phyloP scores from a whole-genome alignment of 2,888 invertebrate species.

The Arctia plantaginis region DNA sequence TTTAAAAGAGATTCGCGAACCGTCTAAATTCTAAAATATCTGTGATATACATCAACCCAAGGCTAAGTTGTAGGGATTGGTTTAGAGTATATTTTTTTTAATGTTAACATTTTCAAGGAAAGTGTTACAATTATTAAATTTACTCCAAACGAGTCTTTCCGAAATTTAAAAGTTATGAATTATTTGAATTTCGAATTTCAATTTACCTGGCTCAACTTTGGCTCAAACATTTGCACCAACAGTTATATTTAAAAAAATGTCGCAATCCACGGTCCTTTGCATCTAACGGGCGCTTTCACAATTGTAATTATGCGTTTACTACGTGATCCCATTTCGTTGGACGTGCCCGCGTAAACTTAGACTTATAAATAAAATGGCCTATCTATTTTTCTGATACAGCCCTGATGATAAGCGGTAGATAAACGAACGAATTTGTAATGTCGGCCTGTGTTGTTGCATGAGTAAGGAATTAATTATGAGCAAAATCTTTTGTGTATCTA shows the following conservation, averaged over 20 bases:
- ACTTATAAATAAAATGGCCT: slow-evolving; percentile 60
- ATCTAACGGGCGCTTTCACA: slow-evolving; percentile 64
- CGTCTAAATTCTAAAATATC: no score
- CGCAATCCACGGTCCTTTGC: slow-evolving; percentile 58
- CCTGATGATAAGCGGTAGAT: slow-evolving; percentile 48
- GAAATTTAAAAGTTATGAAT: neutral
- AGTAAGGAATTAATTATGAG: slow-evolving; percentile 3
- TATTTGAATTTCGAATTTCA: slow-evolving; percentile 13
- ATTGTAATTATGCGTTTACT: slow-evolving; percentile 78
- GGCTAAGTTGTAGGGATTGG: no score
- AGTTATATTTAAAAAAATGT: slow-evolving; percentile 44
- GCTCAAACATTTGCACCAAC: slow-evolving; percentile 42
- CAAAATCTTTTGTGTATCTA: neutral
- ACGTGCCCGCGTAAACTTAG: slow-evolving; percentile 75
- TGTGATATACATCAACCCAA: neutral
- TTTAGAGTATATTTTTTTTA: no score
- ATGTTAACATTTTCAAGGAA: no score
- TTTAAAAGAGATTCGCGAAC: no score
- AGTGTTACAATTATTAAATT: neutral
- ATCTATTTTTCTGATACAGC: slow-evolving; percentile 50
- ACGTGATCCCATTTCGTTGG: slow-evolving; percentile 80
- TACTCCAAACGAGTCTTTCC: neutral
- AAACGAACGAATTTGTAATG: slow-evolving; percentile 27
- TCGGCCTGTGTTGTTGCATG: slow-evolving; percentile 8
- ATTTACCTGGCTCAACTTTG: neutral